Base-by-base conservation (phyloP, 1,140 invertebrate species). In the Calephelis nemesis region DNA sequence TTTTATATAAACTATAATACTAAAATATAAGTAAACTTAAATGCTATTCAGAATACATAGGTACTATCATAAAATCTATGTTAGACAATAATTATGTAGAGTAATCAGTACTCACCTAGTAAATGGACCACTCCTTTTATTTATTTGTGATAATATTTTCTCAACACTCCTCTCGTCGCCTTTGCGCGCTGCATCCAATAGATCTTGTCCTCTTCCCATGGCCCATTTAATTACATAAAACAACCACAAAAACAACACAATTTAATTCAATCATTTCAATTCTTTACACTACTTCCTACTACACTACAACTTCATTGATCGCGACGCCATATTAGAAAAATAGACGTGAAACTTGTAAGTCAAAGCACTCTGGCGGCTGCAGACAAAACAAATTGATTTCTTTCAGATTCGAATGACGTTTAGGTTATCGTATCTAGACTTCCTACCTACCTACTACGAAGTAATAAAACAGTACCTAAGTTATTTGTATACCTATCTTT, bases 191-290 rank as follows among this genome's bases (percentile, higher is more conserved):
- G 97, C 98, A 87, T 99, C 97, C 88, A 99, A 94, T 91, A 99
- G 94, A 93, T 99, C 98, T 91, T 98, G 97, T 91, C 98, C 98
- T 93, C 98, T 98, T 85, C 97, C 98, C 97, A 99, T 97, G 92
- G 92, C 93, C 93, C 93, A 94, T 94, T 79, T 93, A 94, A 92
- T 92, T 84, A 74, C 82, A 73, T 77, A 67, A 79, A 82, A 76
- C 84, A 85, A 83, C 84, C 89, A 84, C 81, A 87, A 87, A 84
- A 82, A 82, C 73, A 87, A 84, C 83, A 91, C 83, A 81, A 30
- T 4, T 30, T 73, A 78, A 72, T 79, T 78, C 74, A 75, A 84
- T 76, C 86, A 89, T 91, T 88, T 92, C 88, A 92, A 92, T 93
- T 89, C 88, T 93, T 93, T 93, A 92, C 93, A 93, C 93, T 92